A percentile compares a stretch with the other conserved stretches of the same genome.
Evolutionary conservation across 1,140 invertebrate species (phyloP).

Genomic region (Polypedilum pembai): DNA sequence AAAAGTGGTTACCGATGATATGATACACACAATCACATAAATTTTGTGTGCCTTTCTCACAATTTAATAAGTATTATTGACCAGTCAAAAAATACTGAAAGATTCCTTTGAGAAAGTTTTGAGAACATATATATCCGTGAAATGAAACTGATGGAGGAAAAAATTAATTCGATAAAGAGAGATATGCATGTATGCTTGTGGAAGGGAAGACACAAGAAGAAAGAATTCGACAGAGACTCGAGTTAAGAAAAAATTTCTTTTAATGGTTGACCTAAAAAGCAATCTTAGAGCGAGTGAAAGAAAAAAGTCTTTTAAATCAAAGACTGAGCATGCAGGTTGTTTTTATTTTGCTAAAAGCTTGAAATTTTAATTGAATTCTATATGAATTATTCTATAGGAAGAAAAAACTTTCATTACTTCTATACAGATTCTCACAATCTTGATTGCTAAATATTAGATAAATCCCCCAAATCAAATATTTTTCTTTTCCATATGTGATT

Average conservation of each 20-base stretch:
- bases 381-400: no score
- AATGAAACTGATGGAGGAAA: neutral
- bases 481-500: no score
- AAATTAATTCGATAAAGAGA: neutral
- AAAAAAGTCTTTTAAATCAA: neutral
- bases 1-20: no score
- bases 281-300: neutral
- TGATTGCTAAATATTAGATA: no score
- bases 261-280: slow-evolving; percentile 14
- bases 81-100: neutral
- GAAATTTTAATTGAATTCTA: no score
- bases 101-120: slow-evolving; percentile 24
- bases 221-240: neutral
- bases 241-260: neutral
- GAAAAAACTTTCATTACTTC: no score
- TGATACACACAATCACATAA: no score
- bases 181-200: neutral
- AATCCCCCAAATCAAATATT: no score
- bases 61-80: neutral
- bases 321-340: neutral
- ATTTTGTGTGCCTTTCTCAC: neutral
- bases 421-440: no score
- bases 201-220: neutral
- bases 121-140: slow-evolving; percentile 20
- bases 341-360: neutral